phyloP scores from a whole-genome alignment of 2,888 invertebrate species.

The Osedax fenrisi region DNA sequence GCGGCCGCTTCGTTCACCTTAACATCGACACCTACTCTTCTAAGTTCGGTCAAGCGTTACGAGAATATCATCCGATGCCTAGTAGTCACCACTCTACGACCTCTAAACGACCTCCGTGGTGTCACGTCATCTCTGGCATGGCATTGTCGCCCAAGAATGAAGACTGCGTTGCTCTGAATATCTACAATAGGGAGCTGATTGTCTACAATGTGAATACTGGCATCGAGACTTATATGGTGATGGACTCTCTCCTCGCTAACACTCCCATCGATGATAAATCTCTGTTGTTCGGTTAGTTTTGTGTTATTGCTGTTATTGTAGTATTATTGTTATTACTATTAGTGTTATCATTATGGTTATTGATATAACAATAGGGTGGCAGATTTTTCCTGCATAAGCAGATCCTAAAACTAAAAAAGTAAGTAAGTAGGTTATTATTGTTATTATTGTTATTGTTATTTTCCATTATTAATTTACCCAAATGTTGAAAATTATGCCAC shows the following conservation, averaged over 20 bases:
- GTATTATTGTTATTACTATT: too few relatives aligned
- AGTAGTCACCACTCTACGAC: slow-evolving; percentile 6
- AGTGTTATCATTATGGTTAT: too few relatives aligned
- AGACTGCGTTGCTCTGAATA: slow-evolving; percentile 32
- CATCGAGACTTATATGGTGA: slow-evolving; percentile 11
- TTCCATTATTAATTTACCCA: too few relatives aligned
- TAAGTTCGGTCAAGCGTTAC: slow-evolving; percentile 29
- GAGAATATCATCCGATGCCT: slow-evolving; percentile 5
- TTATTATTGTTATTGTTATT: too few relatives aligned
- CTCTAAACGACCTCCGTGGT: slow-evolving; percentile 28
- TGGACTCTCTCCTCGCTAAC: neutral
- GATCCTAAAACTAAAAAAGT: too few relatives aligned
- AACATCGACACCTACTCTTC: slow-evolving; percentile 33
- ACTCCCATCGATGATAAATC: too few relatives aligned
- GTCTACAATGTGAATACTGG: slow-evolving; percentile 30
- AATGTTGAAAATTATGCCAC: too few relatives aligned
- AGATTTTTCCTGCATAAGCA: too few relatives aligned
- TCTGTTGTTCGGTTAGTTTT: too few relatives aligned
- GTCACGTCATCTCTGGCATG: slow-evolving; percentile 34
- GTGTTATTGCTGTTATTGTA: too few relatives aligned
- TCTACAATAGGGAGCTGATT: slow-evolving; percentile 34
- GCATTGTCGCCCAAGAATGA: slow-evolving; percentile 30
- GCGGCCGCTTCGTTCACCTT: slow-evolving; percentile 37
- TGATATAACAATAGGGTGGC: too few relatives aligned
- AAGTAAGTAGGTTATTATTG: too few relatives aligned